These are phyloP conservation scores for Drosophila willistoni DNA, from an alignment of 1,140 invertebrate species.

Conservation along the genomic window DNA sequence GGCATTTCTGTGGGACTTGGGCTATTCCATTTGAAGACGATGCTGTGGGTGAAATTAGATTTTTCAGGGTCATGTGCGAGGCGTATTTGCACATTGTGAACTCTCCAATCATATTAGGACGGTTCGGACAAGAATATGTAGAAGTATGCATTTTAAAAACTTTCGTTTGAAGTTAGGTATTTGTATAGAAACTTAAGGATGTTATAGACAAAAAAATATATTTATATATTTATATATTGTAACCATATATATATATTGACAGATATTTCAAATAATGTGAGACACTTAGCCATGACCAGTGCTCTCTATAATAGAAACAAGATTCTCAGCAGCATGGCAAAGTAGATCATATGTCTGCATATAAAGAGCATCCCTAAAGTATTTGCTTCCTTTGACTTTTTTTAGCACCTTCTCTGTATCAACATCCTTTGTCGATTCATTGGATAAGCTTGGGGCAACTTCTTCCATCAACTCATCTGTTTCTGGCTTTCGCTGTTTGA, in stretches of 20 bases:
- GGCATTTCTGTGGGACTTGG: not conserved
- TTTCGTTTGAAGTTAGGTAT: not conserved
- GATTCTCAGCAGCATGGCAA: conserved; percentile 64
- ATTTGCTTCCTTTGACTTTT: conserved; percentile 39
- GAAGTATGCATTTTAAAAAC: not conserved
- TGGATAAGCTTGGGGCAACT: no score
- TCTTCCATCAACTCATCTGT: not conserved
- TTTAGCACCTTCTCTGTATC: conserved; percentile 11
- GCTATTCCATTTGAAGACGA: not conserved
- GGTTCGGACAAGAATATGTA: not conserved
- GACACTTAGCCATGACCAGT: conserved; percentile 25
- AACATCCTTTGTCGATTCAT: not conserved
- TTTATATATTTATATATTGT: not conserved
- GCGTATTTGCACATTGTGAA: not conserved
- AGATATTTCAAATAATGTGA: not conserved
- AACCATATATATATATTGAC: conserved; percentile 1
- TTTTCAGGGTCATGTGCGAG: conserved; percentile 31
- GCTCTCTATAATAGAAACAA: conserved; percentile 74
- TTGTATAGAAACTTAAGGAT: conserved; percentile 18
- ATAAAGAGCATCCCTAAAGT: conserved; percentile 62
- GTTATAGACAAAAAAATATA: conserved; percentile 20
- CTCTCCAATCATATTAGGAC: not conserved
- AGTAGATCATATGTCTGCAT: conserved; percentile 70
- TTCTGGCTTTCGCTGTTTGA: not conserved
- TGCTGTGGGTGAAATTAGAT: conserved; percentile 4